Conservation (phyloP, 2,797 vertebrate species). For the Podargus strigoides region DNA sequence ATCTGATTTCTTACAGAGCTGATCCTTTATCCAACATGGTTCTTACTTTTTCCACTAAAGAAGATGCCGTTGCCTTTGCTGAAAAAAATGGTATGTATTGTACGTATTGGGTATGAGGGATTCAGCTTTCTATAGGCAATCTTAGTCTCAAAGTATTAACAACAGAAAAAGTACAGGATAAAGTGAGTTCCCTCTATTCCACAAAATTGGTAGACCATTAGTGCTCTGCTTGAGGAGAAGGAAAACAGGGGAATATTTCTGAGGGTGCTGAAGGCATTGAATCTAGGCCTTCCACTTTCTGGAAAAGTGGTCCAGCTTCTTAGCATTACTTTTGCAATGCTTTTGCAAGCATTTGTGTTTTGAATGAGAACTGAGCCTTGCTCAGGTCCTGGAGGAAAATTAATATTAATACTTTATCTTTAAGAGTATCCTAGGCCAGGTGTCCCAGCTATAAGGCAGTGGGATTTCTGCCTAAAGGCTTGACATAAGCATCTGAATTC, state of each 20-base stretch:
- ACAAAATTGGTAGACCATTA: neutral
- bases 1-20: constrained; percentile 76
- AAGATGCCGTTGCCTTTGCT: constrained; percentile 91
- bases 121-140: neutral
- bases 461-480: neutral
- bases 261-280: neutral
- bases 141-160: neutral
- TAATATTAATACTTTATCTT: neutral
- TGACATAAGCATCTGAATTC: neutral
- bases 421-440: neutral
- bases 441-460: neutral
- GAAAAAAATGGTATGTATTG: constrained; percentile 90
- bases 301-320: neutral
- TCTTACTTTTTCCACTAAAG: constrained; percentile 87
- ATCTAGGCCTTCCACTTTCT: neutral
- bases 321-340: neutral
- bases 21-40: constrained; percentile 94
- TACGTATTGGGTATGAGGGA: neutral
- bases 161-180: neutral
- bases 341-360: neutral
- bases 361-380: neutral
- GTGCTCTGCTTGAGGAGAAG: neutral
- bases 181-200: neutral
- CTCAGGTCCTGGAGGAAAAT: neutral
- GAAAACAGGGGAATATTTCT: neutral